Conservation (phyloP, 2,113 vertebrate genomes). For the Spea multiplicata region DNA sequence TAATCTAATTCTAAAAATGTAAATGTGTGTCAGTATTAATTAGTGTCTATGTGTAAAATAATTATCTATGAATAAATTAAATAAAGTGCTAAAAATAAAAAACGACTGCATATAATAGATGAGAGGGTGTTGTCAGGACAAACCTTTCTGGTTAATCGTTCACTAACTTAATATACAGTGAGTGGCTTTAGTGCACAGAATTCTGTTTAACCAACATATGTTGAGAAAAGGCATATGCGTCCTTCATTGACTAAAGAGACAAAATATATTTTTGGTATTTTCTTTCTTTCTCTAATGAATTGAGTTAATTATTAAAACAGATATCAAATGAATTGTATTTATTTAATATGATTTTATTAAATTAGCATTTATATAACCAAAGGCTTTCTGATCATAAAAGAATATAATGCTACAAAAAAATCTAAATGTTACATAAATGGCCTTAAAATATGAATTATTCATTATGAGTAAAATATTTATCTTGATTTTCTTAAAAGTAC, state of each 20-base stretch:
- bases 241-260: slow-evolving; percentile 8
- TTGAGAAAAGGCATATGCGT: slow-evolving; percentile 28
- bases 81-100: slow-evolving; percentile 48
- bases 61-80: slow-evolving; percentile 54
- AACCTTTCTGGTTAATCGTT: slow-evolving; percentile 42
- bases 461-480: too few species aligned
- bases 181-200: slow-evolving; percentile 34
- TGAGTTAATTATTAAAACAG: too few species aligned
- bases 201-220: slow-evolving; percentile 31
- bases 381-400: too few species aligned
- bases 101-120: slow-evolving; percentile 47
- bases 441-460: too few species aligned
- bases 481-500: too few species aligned
- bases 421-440: too few species aligned
- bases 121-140: slow-evolving; percentile 36
- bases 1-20: slow-evolving; percentile 51
- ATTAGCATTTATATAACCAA: too few species aligned
- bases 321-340: too few species aligned
- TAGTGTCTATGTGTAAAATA: slow-evolving; percentile 51
- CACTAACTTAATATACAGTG: slow-evolving; percentile 50
- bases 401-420: too few species aligned
- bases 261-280: slow-evolving; percentile 6
- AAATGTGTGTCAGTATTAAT: slow-evolving; percentile 51
- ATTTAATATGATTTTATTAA: too few species aligned
- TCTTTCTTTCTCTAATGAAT: not conserved